Base-by-base conservation (phyloP, 2,888 invertebrate species). In the Spodoptera littoralis region DNA sequence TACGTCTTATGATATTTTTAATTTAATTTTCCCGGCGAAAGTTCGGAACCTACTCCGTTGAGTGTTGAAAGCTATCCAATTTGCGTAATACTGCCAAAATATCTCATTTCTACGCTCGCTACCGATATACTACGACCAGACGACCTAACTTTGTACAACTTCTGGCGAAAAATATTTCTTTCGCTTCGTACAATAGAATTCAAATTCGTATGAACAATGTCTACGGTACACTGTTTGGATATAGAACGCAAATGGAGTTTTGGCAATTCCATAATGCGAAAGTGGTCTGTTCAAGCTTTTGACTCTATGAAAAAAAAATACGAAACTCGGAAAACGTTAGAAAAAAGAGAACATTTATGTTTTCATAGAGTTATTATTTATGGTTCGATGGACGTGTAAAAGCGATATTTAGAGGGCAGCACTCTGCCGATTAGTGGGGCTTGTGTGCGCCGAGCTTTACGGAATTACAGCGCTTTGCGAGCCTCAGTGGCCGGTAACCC, bases 31-130 rank as follows among this genome's bases (percentile, higher is more conserved):
- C 90, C 90, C 89, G 90, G 88, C 93, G 90, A 94, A 94, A 94
- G 90, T 94, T 94, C 92, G 90, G 90, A 94, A 93, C 92, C 91
- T 93, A 94, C 94, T 93, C 90, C 91, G 94, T 92, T 90, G 94
- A 94, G 94, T 94, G 94, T 94, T 93, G 94, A 94, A 94, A 94
- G 94, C 94, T 94, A 94, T 94, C 94, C 94, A 94, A 94, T 94
- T 94, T 94, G 94, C 94, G 93, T 94, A 94, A 94, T 94, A 94
- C 94, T 94, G 90, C 93, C 94, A 93, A 94, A 94, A 94, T 94
- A 94, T 94, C 94, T 94, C 94, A 94, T 94, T 94, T 94, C 94
- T 94, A 92, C 94, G 93, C 92, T 93, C 89, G 91, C 91, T 92
- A 89, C 84, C 81, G 76, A 82, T 77, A 67, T 76, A 65, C 76